Base-by-base conservation (phyloP, 2,113 vertebrate genomes). In the Delphinus delphis region DNA sequence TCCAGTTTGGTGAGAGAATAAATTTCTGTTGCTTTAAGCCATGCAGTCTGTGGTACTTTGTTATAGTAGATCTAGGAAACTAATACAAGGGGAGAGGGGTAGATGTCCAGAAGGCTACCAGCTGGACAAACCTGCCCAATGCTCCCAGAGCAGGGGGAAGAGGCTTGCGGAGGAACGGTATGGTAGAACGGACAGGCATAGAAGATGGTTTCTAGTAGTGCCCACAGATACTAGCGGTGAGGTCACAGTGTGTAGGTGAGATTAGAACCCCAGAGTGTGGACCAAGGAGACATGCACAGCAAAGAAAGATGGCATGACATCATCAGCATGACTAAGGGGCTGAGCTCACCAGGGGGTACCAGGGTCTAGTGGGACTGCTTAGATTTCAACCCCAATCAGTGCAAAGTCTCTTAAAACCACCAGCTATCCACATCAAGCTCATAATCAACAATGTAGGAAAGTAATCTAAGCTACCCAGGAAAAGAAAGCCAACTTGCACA, bases 131-230 rank as follows among this genome's bases (percentile, higher is more conserved):
- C 17, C 28, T 31, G 8, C 8, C 20, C 63, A 41, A 5, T 2
- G 9, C 10, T 68, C 31, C 50, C 9, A 70, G 41, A 63, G n/a
- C 31, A 80, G 31, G 15, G 36, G 3, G 36, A 31, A 41, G 18
- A 80, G 3, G 18, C 47, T 41, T 21, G 4, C n/a, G 33, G 41
- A 50, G 17, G 18, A 79, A 83, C 1, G 36, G 3, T 33, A n/a
- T 0, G 11, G 41, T 3, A 2, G 12, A 26, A 60, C 11, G 4
- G 6, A 26, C 18, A n/a, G 6, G 44, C 15, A 26, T 5, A 53
- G 68, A 87, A 55, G 6, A 87, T 28, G 44, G 33, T 38, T 23
- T 41, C 36, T 53, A 6, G 5, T 10, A 5, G 21, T 1, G 0
- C 23, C n/a, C 8, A 13, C 12, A 63, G 36, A 79, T n/a, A 20